phyloP scores from a whole-genome alignment of 2,888 invertebrate species.

The Patella pellucida region DNA sequence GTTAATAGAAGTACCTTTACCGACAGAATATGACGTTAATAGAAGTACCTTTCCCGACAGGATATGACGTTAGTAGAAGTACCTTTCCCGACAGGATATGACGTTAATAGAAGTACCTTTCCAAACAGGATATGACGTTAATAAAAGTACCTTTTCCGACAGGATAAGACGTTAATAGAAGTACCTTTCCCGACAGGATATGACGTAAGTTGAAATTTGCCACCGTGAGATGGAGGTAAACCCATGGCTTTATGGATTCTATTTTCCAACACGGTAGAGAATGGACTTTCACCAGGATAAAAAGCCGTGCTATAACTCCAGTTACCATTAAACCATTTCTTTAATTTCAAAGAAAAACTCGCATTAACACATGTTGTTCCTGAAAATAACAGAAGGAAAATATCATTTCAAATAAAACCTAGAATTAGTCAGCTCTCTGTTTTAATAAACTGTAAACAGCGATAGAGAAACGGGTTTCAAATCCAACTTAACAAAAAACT shows the following conservation, averaged over 20 bases:
- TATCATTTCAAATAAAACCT: too few species aligned
- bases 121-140: background rate
- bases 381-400: constrained; percentile 23
- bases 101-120: too few species aligned
- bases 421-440: too few species aligned
- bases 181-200: constrained; percentile 63
- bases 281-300: constrained; percentile 65
- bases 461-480: too few species aligned
- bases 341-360: constrained; percentile 58
- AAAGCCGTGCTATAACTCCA: constrained; percentile 69
- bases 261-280: constrained; percentile 50
- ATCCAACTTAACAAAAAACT: too few species aligned
- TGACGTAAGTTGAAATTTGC: constrained; percentile 67
- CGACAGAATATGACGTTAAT: constrained; percentile 59
- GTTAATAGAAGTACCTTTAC: constrained; percentile 65
- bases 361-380: constrained; percentile 65
- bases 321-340: constrained; percentile 55
- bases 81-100: constrained; percentile 19
- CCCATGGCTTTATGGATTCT: constrained; percentile 61
- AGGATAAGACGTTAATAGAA: constrained; percentile 65
- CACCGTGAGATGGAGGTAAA: constrained; percentile 58
- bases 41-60: too few species aligned
- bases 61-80: background rate
- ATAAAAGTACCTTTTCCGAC: constrained; percentile 43
- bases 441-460: too few species aligned